A percentile compares a stretch with the other conserved stretches of the same genome.
These are phyloP conservation scores for Diaphora mendica DNA, from an alignment of 2,888 invertebrate species.

Conservation along the genomic window DNA sequence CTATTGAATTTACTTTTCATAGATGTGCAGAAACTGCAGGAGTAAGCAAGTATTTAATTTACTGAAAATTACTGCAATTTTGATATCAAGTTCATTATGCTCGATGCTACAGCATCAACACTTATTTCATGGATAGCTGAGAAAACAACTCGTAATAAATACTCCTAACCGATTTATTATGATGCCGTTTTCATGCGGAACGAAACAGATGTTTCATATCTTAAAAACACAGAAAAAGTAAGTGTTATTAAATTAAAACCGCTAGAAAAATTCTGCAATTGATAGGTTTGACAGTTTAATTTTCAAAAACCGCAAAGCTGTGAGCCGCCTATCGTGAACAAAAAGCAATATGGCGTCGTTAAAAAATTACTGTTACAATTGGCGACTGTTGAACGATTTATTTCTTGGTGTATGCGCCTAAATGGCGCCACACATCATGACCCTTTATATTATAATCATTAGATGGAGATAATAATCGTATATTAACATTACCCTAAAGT, in stretches of 20 bases:
- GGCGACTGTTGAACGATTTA: conserved; percentile 22
- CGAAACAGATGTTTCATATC: not conserved
- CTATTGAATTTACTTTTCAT: too few relatives aligned
- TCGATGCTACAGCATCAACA: too few relatives aligned
- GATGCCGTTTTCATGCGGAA: not conserved
- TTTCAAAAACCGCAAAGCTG: conserved; percentile 7
- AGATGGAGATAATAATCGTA: not conserved
- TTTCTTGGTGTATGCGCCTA: not conserved
- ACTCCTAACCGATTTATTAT: not conserved
- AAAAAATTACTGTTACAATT: conserved; percentile 43
- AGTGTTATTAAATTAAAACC: not conserved
- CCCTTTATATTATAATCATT: not conserved
- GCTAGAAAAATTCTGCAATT: not conserved
- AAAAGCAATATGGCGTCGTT: not conserved
- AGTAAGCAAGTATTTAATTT: too few relatives aligned
- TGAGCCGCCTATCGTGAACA: not conserved
- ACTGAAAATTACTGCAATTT: too few relatives aligned
- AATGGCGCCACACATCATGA: conserved; percentile 5
- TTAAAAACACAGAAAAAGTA: not conserved
- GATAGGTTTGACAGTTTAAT: conserved; percentile 4
- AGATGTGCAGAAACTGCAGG: too few relatives aligned
- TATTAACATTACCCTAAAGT: not conserved
- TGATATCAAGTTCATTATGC: too few relatives aligned
- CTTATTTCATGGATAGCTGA: not conserved
- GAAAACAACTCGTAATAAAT: not conserved